Conservation (phyloP, 2,888 invertebrate species). For the Nasonovia ribisnigri region DNA sequence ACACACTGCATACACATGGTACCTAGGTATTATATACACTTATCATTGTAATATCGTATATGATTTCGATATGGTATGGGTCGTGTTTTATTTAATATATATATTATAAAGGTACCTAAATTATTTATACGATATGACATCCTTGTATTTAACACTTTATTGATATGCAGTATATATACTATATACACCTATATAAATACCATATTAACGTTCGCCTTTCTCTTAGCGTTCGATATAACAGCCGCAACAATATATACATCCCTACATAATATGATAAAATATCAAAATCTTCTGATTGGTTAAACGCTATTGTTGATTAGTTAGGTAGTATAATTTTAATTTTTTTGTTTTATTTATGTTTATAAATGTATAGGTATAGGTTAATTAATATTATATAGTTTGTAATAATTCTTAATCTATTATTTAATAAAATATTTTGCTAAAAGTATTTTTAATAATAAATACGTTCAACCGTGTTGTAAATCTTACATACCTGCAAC, state of each 20-base stretch:
- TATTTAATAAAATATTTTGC: no score
- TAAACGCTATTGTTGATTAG: background rate
- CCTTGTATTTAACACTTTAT: background rate
- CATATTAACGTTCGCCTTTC: background rate
- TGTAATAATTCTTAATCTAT: background rate
- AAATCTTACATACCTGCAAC: no score
- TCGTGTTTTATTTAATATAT: background rate
- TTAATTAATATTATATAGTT: background rate
- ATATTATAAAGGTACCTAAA: background rate
- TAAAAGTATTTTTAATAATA: no score
- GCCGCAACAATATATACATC: background rate
- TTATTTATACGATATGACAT: slow-evolving; percentile 26
- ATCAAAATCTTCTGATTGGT: background rate
- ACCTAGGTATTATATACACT: background rate
- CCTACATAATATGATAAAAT: background rate
- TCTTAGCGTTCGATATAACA: background rate
- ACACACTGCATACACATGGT: background rate
- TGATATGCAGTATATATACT: background rate
- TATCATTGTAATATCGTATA: background rate
- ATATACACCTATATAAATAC: background rate
- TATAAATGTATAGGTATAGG: no score
- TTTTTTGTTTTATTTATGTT: background rate
- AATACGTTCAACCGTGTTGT: background rate
- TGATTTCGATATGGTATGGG: slow-evolving; percentile 12
- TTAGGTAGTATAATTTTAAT: background rate